phyloP scores from a whole-genome alignment of 2,797 vertebrate species.

The Leptoclinus maculatus region DNA sequence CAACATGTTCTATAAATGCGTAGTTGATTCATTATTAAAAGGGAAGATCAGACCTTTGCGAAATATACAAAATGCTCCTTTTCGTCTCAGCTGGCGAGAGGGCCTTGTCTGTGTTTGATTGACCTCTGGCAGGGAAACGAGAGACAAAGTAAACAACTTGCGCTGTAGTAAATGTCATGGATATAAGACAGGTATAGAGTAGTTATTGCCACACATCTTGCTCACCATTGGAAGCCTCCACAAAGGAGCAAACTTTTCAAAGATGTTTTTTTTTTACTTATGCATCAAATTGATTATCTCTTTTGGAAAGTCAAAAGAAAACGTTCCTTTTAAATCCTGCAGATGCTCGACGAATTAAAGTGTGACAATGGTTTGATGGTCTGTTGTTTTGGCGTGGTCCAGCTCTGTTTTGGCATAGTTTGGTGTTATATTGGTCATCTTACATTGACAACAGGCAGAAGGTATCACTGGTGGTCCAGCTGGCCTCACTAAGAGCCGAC shows the following conservation, averaged over 20 bases:
- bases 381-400: not conserved
- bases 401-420: conserved; percentile 5
- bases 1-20: not conserved
- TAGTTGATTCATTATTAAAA: not conserved
- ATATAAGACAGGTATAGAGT: not conserved
- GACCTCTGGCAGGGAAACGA: not conserved
- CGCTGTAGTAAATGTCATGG: not conserved
- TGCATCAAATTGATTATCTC: not conserved
- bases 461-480: conserved; percentile 7
- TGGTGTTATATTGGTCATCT: not conserved
- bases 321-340: not conserved
- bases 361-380: not conserved
- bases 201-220: no score
- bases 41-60: not conserved
- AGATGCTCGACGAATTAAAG: not conserved
- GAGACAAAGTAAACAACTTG: not conserved
- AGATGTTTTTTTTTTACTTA: not conserved
- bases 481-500: conserved; percentile 1
- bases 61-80: not conserved
- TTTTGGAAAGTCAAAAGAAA: not conserved
- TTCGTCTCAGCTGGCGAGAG: not conserved
- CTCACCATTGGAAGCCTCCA: not conserved
- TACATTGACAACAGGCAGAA: not conserved
- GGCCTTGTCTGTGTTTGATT: not conserved
- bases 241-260: not conserved